These are phyloP conservation scores for Pteronotus mesoamericanus DNA, from an alignment of 2,797 vertebrate genomes.

Conservation along the genomic window DNA sequence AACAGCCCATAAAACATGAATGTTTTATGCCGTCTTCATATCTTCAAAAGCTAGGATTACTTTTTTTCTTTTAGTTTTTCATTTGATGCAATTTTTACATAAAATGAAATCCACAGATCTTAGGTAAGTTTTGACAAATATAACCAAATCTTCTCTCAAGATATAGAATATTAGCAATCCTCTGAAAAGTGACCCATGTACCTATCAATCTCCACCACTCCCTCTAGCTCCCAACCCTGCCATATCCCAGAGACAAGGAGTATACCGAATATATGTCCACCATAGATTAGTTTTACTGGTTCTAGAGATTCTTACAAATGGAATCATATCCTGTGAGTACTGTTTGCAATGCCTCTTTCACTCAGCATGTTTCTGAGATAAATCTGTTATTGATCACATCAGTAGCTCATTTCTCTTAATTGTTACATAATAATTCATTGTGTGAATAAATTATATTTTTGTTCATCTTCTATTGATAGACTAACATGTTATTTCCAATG, in stretches of 20 bases:
- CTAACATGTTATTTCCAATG: neutral
- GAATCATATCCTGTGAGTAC: neutral
- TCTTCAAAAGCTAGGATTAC: neutral
- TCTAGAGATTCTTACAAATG: neutral
- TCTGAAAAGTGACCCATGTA: neutral
- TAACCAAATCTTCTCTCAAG: neutral
- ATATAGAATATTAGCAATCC: neutral
- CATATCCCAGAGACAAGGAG: neutral
- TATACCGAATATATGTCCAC: neutral
- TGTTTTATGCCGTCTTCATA: slow-evolving; percentile 22
- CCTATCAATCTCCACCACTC: neutral
- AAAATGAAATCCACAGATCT: neutral
- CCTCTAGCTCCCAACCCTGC: accelerated
- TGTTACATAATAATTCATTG: neutral
- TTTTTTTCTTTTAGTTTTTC: neutral
- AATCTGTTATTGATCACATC: neutral
- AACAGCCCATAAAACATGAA: neutral
- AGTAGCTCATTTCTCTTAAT: neutral
- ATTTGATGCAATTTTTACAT: neutral
- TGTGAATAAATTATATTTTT: neutral
- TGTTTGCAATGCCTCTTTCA: neutral
- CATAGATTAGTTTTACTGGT: neutral
- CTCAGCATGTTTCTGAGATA: neutral
- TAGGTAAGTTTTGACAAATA: neutral
- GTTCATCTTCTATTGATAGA: neutral